These are phyloP conservation scores for Mesorhabditis belari DNA, from an alignment of 2,888 invertebrate genomes.

Conservation along the genomic window DNA sequence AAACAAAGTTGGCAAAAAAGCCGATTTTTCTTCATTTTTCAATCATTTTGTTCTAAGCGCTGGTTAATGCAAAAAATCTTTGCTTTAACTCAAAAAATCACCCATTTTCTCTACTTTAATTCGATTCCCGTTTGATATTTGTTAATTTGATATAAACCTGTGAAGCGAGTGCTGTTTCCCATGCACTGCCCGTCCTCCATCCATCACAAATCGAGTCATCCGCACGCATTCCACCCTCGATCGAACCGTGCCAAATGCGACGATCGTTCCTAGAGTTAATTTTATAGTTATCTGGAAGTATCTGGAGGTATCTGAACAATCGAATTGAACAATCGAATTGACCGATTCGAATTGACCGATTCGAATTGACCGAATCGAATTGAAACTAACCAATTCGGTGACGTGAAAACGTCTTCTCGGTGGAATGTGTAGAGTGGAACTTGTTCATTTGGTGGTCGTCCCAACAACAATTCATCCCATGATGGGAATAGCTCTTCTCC, in stretches of 20 bases:
- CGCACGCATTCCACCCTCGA: slow-evolving; percentile 70
- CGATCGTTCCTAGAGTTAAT: slow-evolving; percentile 71
- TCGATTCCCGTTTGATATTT: no score
- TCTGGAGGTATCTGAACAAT: background rate
- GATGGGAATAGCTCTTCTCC: slow-evolving; percentile 83
- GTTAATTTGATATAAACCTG: no score
- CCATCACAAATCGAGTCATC: slow-evolving; percentile 18
- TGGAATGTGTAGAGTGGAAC: slow-evolving; percentile 87
- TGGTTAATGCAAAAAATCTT: no score
- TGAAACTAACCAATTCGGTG: slow-evolving; percentile 71
- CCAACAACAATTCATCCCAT: slow-evolving; percentile 81
- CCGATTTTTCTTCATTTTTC: no score
- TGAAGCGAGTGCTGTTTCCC: background rate
- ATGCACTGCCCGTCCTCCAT: slow-evolving; percentile 11
- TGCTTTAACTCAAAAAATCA: no score
- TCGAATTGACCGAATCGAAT: slow-evolving; percentile 70
- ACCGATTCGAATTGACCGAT: background rate
- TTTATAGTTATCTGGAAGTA: background rate
- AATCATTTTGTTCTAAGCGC: no score
- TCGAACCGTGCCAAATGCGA: slow-evolving; percentile 89
- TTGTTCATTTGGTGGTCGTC: slow-evolving; percentile 62
- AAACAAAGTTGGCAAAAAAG: no score
- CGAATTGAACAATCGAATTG: no score
- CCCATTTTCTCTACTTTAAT: no score
- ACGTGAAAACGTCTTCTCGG: slow-evolving; percentile 80